Conservation (phyloP, 2,888 invertebrate species). For the Zaprionus bogoriensis region DNA sequence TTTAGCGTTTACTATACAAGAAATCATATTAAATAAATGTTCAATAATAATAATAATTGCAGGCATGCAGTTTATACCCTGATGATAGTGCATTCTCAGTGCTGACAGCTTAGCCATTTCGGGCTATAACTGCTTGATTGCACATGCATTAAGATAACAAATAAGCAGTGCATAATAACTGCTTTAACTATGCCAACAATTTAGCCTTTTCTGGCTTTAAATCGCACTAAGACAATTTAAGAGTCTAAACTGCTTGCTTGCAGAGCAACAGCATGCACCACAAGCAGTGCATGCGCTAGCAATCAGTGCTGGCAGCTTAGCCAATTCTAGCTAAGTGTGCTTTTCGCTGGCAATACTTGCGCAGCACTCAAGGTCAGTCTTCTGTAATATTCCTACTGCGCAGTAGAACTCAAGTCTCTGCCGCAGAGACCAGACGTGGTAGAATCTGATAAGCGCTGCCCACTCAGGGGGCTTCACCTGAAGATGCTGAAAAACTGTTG, state of each 20-base stretch:
- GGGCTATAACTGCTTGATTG: background rate
- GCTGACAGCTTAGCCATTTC: background rate
- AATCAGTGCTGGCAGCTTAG: no score
- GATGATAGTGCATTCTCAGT: no score
- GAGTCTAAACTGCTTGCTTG: background rate
- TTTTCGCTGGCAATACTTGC: background rate
- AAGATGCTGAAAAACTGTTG: background rate
- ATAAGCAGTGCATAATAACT: no score
- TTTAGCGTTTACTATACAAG: no score
- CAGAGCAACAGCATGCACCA: no score
- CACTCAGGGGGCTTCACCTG: background rate
- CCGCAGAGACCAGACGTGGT: background rate
- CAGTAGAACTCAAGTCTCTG: background rate
- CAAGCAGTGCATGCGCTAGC: no score
- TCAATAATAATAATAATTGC: no score
- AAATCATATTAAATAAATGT: no score
- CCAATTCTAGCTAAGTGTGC: background rate
- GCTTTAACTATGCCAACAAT: no score
- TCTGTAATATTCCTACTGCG: background rate
- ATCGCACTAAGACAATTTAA: background rate
- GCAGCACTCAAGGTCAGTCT: background rate
- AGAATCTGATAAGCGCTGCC: conserved; percentile 1
- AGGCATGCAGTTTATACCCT: no score
- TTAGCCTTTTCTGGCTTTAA: background rate
- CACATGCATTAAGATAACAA: no score